phyloP scores from a whole-genome alignment of 2,888 invertebrate species.

The Platycheirus rosarum region DNA sequence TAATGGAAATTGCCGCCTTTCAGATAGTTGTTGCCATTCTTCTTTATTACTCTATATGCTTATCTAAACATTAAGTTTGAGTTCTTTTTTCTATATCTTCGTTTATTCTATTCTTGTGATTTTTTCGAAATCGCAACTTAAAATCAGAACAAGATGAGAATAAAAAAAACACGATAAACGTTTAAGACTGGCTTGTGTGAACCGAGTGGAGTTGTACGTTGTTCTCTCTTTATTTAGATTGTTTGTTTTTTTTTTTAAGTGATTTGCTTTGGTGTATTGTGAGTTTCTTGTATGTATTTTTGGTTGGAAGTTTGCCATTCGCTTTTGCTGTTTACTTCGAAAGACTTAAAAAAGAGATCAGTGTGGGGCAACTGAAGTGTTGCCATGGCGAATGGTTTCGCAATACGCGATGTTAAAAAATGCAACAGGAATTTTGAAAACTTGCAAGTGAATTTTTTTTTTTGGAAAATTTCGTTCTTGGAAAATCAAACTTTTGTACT shows the following conservation, averaged over 20 bases:
- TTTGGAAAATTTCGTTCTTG: too few relatives aligned
- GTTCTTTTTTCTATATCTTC: constrained; percentile 18
- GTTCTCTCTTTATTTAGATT: constrained; percentile 24
- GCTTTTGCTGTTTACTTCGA: constrained; percentile 70
- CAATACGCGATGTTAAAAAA: neutral
- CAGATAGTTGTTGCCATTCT: constrained; percentile 29
- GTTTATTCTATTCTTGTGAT: constrained; percentile 39
- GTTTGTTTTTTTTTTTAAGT: constrained; percentile 13
- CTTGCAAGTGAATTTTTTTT: neutral
- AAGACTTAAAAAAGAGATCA: constrained; percentile 43
- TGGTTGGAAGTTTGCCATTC: constrained; percentile 53
- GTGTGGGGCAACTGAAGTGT: constrained; percentile 60
- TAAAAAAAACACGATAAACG: constrained; percentile 26
- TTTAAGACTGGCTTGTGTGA: constrained; percentile 43
- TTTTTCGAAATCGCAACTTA: constrained; percentile 61
- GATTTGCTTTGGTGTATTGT: constrained; percentile 27
- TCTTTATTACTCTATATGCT: constrained; percentile 33
- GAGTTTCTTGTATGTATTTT: neutral
- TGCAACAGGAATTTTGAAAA: neutral
- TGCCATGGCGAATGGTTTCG: constrained; percentile 32
- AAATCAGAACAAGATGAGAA: constrained; percentile 54
- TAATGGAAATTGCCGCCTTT: constrained; percentile 58
- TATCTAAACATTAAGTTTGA: constrained; percentile 65
- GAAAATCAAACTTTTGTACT: too few relatives aligned
- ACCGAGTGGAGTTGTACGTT: neutral